Evolutionary conservation across 2,113 vertebrate species (phyloP).

Genomic region (Calidris pygmaea): DNA sequence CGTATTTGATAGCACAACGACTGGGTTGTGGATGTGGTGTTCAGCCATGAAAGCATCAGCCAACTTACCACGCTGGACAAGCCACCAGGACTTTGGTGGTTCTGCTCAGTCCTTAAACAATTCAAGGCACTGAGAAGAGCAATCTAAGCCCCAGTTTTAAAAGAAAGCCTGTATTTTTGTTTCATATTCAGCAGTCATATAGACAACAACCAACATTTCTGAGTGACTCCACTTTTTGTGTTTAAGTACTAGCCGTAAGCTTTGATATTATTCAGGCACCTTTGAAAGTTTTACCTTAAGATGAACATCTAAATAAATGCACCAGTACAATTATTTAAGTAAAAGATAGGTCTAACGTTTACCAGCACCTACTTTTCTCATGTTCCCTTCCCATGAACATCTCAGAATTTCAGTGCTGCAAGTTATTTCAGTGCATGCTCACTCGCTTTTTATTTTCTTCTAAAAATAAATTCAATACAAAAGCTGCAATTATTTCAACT

Average conservation of each 20-base stretch:
- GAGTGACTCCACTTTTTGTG: neutral
- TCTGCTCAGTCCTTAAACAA: neutral
- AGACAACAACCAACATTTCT: neutral
- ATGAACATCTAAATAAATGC: neutral
- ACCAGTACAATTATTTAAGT: neutral
- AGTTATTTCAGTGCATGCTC: neutral
- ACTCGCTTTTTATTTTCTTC: neutral
- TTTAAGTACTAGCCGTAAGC: neutral
- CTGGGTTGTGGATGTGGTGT: neutral
- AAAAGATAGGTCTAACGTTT: neutral
- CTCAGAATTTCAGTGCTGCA: neutral
- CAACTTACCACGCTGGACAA: neutral
- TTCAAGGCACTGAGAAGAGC: neutral
- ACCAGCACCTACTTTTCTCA: neutral
- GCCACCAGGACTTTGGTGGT: fast-evolving
- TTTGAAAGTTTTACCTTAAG: neutral
- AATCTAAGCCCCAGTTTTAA: neutral
- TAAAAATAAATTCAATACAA: neutral
- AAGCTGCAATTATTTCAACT: neutral
- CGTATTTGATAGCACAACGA: neutral
- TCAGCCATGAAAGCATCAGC: neutral
- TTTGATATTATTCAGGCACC: neutral
- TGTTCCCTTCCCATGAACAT: neutral
- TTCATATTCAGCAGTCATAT: neutral
- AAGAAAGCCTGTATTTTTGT: neutral